Evolutionary conservation across 2,113 vertebrate genomes (phyloP).

Genomic region (Vidua chalybeata): DNA sequence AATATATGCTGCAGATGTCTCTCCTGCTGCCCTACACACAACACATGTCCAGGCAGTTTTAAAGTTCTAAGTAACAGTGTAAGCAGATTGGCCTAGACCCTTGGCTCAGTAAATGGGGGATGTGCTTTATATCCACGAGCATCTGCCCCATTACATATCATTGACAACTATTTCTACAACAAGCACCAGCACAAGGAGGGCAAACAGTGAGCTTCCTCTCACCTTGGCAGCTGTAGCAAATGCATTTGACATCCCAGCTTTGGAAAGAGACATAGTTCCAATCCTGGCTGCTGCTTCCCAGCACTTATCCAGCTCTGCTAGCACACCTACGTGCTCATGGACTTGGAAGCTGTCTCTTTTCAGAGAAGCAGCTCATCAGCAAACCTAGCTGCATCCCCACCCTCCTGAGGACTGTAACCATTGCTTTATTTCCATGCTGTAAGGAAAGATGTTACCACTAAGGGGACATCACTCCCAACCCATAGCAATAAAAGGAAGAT

Average conservation of each 20-base stretch:
- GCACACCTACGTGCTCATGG: background rate
- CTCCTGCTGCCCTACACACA: background rate
- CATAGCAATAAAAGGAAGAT: background rate
- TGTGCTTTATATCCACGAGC: background rate
- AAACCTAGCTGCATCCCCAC: constrained; percentile 10
- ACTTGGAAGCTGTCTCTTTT: background rate
- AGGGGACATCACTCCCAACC: background rate
- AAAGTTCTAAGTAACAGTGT: background rate
- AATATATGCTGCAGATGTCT: background rate
- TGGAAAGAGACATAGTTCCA: background rate
- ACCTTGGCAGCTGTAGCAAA: background rate
- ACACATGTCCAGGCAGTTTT: background rate
- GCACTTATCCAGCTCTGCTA: background rate
- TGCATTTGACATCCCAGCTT: background rate
- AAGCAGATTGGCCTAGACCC: background rate
- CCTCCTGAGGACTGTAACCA: background rate
- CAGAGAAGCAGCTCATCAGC: background rate
- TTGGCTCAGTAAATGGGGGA: background rate
- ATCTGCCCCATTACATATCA: background rate
- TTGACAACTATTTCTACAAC: background rate
- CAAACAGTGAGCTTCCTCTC: background rate
- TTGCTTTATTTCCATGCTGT: background rate
- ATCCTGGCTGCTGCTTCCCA: background rate
- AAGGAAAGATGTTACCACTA: background rate
- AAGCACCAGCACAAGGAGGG: background rate